Evolutionary conservation across 2,888 invertebrate genomes (phyloP).

Genomic region (Ochropleura leucogaster): DNA sequence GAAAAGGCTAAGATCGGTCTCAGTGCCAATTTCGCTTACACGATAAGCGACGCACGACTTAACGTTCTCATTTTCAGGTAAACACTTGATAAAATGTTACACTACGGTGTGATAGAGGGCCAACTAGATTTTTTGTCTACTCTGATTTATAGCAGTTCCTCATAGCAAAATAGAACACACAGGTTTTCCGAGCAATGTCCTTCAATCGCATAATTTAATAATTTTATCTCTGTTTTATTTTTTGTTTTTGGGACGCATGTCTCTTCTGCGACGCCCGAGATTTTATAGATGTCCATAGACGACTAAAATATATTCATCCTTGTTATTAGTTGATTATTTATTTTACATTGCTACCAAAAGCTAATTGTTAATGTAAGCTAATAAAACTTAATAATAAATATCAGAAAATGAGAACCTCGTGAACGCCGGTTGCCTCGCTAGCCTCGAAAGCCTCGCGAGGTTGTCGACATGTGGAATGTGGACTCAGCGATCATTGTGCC

Average conservation of each 20-base stretch:
- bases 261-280: neutral
- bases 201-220: slow-evolving; percentile 38
- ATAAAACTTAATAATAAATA: too few species aligned
- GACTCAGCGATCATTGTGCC: too few species aligned
- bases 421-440: too few species aligned
- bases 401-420: too few species aligned
- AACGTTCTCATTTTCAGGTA: neutral
- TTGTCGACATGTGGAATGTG: too few species aligned
- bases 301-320: neutral
- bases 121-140: slow-evolving; percentile 41
- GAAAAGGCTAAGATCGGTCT: too few species aligned
- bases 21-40: too few species aligned
- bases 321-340: too few species aligned
- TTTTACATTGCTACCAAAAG: too few species aligned
- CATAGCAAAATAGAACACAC: slow-evolving; percentile 30
- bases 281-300: neutral
- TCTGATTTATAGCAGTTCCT: slow-evolving; percentile 37
- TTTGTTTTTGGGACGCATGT: neutral
- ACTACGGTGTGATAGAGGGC: slow-evolving; percentile 57
- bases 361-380: too few species aligned
- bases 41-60: neutral
- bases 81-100: slow-evolving; percentile 17
- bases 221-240: neutral
- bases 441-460: too few species aligned
- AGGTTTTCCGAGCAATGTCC: slow-evolving; percentile 19